Base-by-base conservation (phyloP, 2,888 invertebrate species). In the Spilosoma lubricipeda region DNA sequence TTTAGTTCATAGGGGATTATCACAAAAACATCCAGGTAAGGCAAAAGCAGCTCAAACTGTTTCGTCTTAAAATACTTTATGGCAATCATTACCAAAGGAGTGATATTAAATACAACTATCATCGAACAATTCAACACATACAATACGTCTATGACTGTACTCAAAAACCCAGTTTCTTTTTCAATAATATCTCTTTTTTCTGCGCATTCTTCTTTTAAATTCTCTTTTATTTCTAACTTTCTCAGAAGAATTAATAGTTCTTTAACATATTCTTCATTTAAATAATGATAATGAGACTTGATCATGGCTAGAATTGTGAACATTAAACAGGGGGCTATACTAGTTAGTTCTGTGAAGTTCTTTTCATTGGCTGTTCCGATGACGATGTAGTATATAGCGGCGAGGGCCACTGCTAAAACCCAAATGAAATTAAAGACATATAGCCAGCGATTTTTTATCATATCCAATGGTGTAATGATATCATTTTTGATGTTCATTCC, bases 1-100 rank as follows among this genome's bases (percentile, higher is more conserved):
- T 80, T 84, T 3, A 89, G 71, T 65, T 90, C 77, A 11, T 86
- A 83, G 9, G 91, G 86, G 48, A 89, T 82, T 68, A 90, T 87
- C 0, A 84, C 81, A 81, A 89, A 91, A 7, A 89, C 84, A 33
- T 89, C 87, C 45, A 91, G 72, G 78, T 88, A 91, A 0, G 90
- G 91, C 48, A 91, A 71, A 70, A 88, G 52, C 82, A 89, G 74
- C 39, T 88, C 86, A 42, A 90, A 77, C 65, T 89, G 79, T 0
- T 85, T 80, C 3, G 88, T 88, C 13, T 83, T 84, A 5, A 81
- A 78, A 82, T 89, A 91, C 73, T 87, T 87, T 7, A 88, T 73
- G 0, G 81, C 83, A 67, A 90, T 90, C 68, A 90, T 18, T 13
- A 90, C 64, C 20, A 89, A 70, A 0, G 91, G 90, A 13, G 78